Evolutionary conservation across 2,113 vertebrate species (phyloP).

Genomic region (Macrotis lagotis): DNA sequence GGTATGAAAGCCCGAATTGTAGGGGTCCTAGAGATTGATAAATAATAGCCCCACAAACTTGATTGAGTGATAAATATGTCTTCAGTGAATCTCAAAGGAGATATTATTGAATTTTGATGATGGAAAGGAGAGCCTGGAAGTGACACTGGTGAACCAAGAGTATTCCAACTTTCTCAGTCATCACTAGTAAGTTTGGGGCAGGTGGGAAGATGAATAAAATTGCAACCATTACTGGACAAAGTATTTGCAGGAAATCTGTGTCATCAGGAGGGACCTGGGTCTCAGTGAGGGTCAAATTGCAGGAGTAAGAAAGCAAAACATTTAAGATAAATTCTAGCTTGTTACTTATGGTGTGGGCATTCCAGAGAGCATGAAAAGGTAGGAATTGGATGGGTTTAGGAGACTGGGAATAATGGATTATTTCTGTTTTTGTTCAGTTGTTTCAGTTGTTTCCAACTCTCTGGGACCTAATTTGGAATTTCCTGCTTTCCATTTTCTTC

Average conservation of each 20-base stretch:
- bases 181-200: background rate
- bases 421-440: background rate
- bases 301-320: background rate
- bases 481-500: background rate
- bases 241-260: background rate
- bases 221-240: too few relatives aligned
- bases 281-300: background rate
- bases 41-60: background rate
- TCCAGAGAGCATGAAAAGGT: background rate
- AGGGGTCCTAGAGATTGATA: background rate
- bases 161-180: background rate
- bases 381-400: background rate
- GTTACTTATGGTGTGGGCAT: background rate
- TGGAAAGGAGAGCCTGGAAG: background rate
- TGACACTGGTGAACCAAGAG: background rate
- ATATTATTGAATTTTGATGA: background rate
- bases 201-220: too few relatives aligned
- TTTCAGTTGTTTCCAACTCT: background rate
- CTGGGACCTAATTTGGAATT: background rate
- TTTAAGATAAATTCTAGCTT: background rate
- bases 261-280: background rate
- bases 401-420: background rate
- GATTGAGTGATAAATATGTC: background rate
- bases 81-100: background rate
- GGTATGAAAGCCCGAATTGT: background rate